Evolutionary conservation across 2,888 invertebrate species (phyloP).

Genomic region (Tenthredo livida): DNA sequence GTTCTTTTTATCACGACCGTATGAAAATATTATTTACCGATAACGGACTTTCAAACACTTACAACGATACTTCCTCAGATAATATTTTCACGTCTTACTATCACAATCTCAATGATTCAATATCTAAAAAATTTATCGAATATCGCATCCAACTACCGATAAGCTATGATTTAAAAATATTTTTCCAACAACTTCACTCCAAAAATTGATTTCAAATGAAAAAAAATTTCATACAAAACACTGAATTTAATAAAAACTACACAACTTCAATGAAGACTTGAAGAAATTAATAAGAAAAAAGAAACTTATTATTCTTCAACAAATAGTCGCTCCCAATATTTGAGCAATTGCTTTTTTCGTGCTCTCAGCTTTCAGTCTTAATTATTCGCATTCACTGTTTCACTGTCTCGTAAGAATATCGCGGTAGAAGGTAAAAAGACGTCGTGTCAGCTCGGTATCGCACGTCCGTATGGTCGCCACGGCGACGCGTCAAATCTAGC

Average conservation of each 20-base stretch:
- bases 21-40: not conserved
- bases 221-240: not conserved
- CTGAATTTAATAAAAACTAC: not conserved
- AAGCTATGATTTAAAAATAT: not conserved
- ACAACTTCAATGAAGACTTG: not conserved
- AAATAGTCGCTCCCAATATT: not conserved
- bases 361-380: not conserved
- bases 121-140: not conserved
- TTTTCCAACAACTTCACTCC: not conserved
- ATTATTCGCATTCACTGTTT: slow-evolving; percentile 28
- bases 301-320: not conserved
- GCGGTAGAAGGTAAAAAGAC: slow-evolving; percentile 41
- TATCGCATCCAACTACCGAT: slow-evolving; percentile 4
- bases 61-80: not conserved
- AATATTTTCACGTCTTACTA: not conserved
- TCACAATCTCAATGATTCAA: slow-evolving; percentile 25
- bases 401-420: slow-evolving; percentile 32
- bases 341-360: not conserved
- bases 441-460: slow-evolving; percentile 49
- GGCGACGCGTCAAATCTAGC: slow-evolving; percentile 42
- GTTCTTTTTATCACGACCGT: not conserved
- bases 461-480: slow-evolving; percentile 41
- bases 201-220: not conserved
- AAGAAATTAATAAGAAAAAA: not conserved
- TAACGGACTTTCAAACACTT: not conserved